phyloP scores from a whole-genome alignment of 2,888 invertebrate genomes.

The Nipponacmea schrenckii region DNA sequence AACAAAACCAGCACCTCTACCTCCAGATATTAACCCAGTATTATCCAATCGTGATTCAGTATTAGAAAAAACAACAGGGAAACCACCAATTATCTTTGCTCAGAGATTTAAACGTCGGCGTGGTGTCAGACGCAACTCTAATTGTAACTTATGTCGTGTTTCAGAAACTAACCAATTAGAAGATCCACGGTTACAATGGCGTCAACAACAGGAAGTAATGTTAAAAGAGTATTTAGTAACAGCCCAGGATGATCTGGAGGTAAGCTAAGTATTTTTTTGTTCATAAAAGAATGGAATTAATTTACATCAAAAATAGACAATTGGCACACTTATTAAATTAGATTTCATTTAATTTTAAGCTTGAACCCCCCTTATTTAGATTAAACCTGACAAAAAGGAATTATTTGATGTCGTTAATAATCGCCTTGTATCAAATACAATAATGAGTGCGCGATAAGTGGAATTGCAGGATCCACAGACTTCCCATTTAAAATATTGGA shows the following conservation, averaged over 20 bases:
- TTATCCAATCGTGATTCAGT: neutral
- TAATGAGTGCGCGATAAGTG: no score
- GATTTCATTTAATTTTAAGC: no score
- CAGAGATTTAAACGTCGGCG: neutral
- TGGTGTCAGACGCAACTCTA: neutral
- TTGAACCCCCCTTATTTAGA: no score
- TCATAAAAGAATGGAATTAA: neutral
- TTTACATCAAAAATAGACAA: neutral
- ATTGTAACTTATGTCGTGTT: constrained; percentile 55
- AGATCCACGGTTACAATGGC: constrained; percentile 96
- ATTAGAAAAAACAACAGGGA: neutral
- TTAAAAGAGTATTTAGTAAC: constrained; percentile 94
- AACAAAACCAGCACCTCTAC: neutral
- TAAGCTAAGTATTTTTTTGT: constrained; percentile 68
- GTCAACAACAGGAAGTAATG: constrained; percentile 95
- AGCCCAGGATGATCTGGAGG: constrained; percentile 94
- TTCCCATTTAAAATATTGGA: no score
- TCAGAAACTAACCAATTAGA: constrained; percentile 94
- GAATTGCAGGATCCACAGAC: no score
- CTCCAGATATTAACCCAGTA: neutral
- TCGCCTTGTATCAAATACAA: no score
- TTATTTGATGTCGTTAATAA: no score
- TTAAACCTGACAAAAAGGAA: no score
- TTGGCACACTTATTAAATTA: no score
- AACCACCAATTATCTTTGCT: neutral